Evolutionary conservation across 2,113 vertebrate genomes (phyloP).

Genomic region (Cryptomyrus ogoouensis): DNA sequence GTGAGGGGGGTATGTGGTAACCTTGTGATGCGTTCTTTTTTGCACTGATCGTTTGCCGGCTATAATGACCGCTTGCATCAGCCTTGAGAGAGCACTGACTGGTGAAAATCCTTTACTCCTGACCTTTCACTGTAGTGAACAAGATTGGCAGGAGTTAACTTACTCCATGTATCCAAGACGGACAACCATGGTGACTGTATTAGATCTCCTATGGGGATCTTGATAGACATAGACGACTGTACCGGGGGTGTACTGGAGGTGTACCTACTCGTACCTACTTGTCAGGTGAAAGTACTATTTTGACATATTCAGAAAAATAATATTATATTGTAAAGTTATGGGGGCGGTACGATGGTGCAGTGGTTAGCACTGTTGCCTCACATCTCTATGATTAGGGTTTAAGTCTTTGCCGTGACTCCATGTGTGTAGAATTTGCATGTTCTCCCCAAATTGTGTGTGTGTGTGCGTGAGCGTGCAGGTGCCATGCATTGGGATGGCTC

Average conservation of each 20-base stretch:
- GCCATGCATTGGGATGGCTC: background rate
- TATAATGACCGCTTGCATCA: background rate
- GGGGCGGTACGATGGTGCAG: background rate
- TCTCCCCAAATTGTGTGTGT: background rate
- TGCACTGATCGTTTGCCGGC: background rate
- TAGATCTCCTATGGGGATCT: background rate
- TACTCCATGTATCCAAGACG: background rate
- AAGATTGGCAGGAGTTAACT: background rate
- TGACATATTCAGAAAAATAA: background rate
- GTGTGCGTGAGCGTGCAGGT: background rate
- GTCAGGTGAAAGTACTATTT: background rate
- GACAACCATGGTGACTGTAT: background rate
- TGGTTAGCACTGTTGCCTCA: background rate
- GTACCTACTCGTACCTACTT: background rate
- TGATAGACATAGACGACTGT: background rate
- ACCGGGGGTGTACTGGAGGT: background rate
- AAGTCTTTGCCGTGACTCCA: background rate
- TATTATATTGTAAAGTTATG: background rate
- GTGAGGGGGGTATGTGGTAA: background rate
- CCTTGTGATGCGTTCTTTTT: background rate
- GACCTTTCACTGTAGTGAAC: background rate
- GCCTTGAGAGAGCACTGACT: background rate
- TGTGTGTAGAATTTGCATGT: background rate
- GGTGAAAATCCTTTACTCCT: background rate
- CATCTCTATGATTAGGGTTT: background rate